Percentiles rank a stretch among this genome's conserved stretches.
Evolutionary conservation across 2,888 invertebrate genomes (phyloP).

Genomic region (Conus canariensis): DNA sequence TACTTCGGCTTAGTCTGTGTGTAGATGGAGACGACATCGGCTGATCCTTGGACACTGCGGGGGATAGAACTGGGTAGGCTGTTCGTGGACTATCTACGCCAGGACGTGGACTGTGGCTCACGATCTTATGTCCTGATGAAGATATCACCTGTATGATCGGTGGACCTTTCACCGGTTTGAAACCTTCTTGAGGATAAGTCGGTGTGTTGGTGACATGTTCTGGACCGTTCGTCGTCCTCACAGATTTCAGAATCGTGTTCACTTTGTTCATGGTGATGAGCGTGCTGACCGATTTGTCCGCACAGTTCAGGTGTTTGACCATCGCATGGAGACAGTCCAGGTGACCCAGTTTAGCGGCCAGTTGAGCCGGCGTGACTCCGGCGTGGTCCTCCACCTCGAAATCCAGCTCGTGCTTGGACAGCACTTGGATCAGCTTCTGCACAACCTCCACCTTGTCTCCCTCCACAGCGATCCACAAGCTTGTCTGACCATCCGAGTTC

Average conservation of each 20-base stretch:
- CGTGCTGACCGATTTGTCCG: background rate
- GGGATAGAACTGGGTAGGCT: background rate
- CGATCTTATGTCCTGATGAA: background rate
- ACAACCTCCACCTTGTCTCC: background rate
- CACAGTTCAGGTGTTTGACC: background rate
- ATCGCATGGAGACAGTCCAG: background rate
- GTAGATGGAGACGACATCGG: background rate
- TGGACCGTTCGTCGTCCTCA: background rate
- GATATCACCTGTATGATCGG: background rate
- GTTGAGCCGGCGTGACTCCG: conserved; percentile 15
- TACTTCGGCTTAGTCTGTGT: background rate
- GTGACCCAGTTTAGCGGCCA: background rate
- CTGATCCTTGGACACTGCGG: too few species aligned
- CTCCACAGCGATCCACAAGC: background rate
- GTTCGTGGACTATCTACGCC: too few species aligned
- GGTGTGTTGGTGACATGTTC: background rate
- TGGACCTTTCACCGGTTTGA: background rate
- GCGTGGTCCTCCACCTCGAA: background rate
- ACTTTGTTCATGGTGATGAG: conserved; percentile 15
- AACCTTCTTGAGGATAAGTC: background rate
- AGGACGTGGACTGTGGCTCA: background rate
- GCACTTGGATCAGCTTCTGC: background rate
- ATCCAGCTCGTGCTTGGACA: background rate
- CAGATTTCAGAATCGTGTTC: background rate
- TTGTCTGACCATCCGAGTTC: conserved; percentile 13